Evolutionary conservation across 2,888 invertebrate species (phyloP), one percentile per base, ranked within the genome.

Genomic region (Tachystola acroxantha): DNA sequence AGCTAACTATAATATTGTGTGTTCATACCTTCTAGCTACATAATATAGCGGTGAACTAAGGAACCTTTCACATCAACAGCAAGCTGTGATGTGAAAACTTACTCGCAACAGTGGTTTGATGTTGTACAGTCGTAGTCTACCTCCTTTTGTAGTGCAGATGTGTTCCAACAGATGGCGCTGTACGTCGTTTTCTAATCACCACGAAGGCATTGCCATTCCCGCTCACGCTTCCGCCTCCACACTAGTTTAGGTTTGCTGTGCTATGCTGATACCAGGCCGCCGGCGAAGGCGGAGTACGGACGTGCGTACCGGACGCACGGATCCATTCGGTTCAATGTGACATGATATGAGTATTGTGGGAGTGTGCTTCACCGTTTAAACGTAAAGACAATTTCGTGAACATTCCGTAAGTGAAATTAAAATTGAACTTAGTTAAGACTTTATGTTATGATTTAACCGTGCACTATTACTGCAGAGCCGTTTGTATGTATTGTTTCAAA

Each of bases 401-500:
- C 34, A 36, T 34, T 29, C 28, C 39, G 10, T 30, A n/a, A 30
- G 36, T 34, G 36, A 39, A 37, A 39, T 25, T 16, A 16, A 16
- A 6, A 4, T 16, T 16, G 16, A 6, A 16, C 16, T 16, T 16
- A 4, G 16, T 16, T 16, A 16, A 16, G 16, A 16, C 16, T 3
- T 16, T 16, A 16, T 16, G 16, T 16, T 16, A 16, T 16, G 16
- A 16, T 16, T 16, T 16, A 16, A 16, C 16, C 3, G 22, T 13
- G 12, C 2, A 12, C 10, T n/a, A 12, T 12, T 7, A 33, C 13
- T 7, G 7, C 9, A 1, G 28, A 2, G 2, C 24, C n/a, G n/a
- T n/a, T n/a, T 24, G 29, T 14, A 29, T 14, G 14, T n/a, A 14
- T n/a, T 14, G 14, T 12, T 14, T 9, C 5, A 1, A 19, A 16